Evolutionary conservation across 2,888 invertebrate species (phyloP), one percentile per base, ranked within the genome.

Genomic region (Orthosia gracilis): DNA sequence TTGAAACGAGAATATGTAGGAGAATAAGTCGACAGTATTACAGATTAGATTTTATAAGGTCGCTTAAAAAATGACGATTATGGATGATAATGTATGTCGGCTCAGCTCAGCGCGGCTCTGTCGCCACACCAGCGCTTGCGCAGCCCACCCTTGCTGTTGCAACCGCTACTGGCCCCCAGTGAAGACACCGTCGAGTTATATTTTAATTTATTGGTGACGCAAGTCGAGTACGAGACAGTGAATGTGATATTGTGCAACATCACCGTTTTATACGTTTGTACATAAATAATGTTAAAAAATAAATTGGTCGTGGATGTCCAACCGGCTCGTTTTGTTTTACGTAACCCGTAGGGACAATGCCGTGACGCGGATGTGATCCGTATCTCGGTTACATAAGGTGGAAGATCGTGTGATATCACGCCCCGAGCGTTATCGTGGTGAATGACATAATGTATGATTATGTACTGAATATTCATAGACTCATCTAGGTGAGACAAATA

Each of bases 241-340:
- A 91, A 92, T 94, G 96, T 95, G 95, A 95, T 95, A 95, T 93
- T 94, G 93, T 93, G 94, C 90, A 94, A 94, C 92, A 92, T 91
- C 92, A 87, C 87, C 91, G 91, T 94, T 93, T 94, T 94, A 93
- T 94, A 94, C 89, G 88, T 95, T 95, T 96, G 94, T 95, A 94
- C 89, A 94, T 95, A 94, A 91, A 92, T 92, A 92, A 91, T 92
- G 91, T 91, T 91, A 90, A 92, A 92, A 92, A 94, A 87, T 87
- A 94, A 94, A 94, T 88, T 90, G 90, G 88, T 91, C 88, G 89
- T 88, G 82, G 90, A 92, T 89, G 89, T 90, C 90, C 89, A 88
- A 91, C 86, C 80, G 83, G 86, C 88, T 89, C 85, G 89, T 91
- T 92, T 91, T 91, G 83, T 89, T 91, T 92, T 92, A 91, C 89